These are phyloP conservation scores for Slavum lentiscoides DNA, from an alignment of 2,888 invertebrate genomes.

Conservation along the genomic window DNA sequence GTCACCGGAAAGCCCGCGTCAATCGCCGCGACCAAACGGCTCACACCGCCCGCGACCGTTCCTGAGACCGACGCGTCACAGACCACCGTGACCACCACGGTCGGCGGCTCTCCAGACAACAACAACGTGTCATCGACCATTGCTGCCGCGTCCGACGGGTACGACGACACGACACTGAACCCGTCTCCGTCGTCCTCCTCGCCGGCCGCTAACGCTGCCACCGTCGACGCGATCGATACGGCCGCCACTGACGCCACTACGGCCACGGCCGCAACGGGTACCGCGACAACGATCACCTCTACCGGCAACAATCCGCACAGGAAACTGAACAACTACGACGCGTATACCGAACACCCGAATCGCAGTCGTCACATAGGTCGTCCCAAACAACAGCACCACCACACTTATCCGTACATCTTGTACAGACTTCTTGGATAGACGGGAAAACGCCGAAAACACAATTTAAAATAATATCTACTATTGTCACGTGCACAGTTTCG, in stretches of 20 bases:
- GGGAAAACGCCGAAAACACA: neutral
- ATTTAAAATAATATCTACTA: neutral
- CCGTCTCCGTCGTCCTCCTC: neutral
- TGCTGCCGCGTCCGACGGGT: too few species aligned
- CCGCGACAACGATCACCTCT: neutral
- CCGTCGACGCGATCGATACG: neutral
- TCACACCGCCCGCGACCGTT: neutral
- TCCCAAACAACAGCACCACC: constrained; percentile 62
- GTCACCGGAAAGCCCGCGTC: neutral
- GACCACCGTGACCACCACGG: too few species aligned
- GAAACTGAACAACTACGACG: constrained; percentile 7
- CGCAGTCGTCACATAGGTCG: constrained; percentile 62
- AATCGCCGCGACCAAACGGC: too few species aligned
- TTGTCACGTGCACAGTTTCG: neutral
- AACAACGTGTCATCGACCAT: too few species aligned
- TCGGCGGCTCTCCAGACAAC: too few species aligned
- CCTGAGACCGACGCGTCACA: neutral
- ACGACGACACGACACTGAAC: neutral
- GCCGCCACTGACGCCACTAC: neutral
- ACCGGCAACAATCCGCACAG: neutral
- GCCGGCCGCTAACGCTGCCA: neutral
- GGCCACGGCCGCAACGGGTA: neutral
- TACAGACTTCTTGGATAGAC: constrained; percentile 63
- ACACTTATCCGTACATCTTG: constrained; percentile 65
- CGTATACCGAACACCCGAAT: constrained; percentile 60